A percentile compares a stretch with the other conserved stretches of the same genome.
phyloP scores from a whole-genome alignment of 2,888 invertebrate genomes.

The Tetragonula carbonaria region DNA sequence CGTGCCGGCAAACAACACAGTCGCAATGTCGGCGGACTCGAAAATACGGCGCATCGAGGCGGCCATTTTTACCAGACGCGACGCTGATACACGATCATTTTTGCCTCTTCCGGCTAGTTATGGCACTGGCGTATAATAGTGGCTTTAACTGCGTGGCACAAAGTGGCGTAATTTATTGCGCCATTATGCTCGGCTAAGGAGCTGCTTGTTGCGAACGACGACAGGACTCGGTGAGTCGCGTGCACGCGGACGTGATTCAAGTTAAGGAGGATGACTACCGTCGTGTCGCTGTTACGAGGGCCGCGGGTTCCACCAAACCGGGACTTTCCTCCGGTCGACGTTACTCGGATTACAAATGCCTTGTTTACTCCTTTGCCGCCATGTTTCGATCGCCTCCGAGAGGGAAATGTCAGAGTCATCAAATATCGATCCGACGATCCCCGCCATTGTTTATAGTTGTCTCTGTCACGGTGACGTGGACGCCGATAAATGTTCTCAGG shows the following conservation, averaged over 20 bases:
- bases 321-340: slow-evolving; percentile 53
- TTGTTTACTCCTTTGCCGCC: slow-evolving; percentile 57
- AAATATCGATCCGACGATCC: neutral
- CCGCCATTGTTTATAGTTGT: neutral
- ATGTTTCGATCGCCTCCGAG: neutral
- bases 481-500: neutral
- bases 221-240: slow-evolving; percentile 61
- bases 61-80: slow-evolving; percentile 49
- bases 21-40: slow-evolving; percentile 5
- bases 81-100: slow-evolving; percentile 63
- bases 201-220: slow-evolving; percentile 69
- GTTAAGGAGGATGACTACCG: slow-evolving; percentile 70
- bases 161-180: slow-evolving; percentile 74
- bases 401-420: slow-evolving; percentile 23
- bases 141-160: slow-evolving; percentile 71
- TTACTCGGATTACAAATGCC: slow-evolving; percentile 59
- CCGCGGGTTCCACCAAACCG: slow-evolving; percentile 53
- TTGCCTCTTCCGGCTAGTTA: slow-evolving; percentile 70
- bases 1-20: neutral
- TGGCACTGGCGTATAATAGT: slow-evolving; percentile 67
- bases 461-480: neutral
- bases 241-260: slow-evolving; percentile 70
- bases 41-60: slow-evolving; percentile 33
- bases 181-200: slow-evolving; percentile 72
- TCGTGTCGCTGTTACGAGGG: slow-evolving; percentile 61